Evolutionary conservation across 2,888 invertebrate genomes (phyloP).

Genomic region (Perithous albicinctus): DNA sequence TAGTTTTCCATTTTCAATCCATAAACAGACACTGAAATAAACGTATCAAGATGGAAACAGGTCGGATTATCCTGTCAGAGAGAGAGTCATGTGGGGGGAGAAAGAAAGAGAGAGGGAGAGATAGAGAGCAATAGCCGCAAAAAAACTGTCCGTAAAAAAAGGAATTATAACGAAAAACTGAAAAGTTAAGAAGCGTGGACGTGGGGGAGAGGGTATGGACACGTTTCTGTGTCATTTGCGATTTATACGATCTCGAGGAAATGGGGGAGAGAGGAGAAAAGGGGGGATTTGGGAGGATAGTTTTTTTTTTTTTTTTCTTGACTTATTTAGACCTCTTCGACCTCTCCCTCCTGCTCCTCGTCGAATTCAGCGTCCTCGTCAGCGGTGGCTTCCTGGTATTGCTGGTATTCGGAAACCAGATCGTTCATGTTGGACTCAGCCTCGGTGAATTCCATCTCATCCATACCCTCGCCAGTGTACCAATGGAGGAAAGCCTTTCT

Average conservation of each 20-base stretch:
- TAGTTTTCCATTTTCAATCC: constrained; percentile 19
- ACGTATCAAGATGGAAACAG: constrained; percentile 26
- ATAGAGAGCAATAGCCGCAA: constrained; percentile 59
- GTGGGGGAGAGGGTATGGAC: constrained; percentile 56
- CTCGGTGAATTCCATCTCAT: constrained; percentile 98
- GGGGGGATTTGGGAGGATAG: neutral
- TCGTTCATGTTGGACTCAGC: constrained; percentile 98
- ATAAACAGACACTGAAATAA: constrained; percentile 20
- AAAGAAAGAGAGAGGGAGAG: constrained; percentile 28
- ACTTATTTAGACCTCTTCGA: constrained; percentile 87
- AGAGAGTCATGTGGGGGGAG: constrained; percentile 11
- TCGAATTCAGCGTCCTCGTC: constrained; percentile 94
- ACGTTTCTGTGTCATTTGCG: constrained; percentile 48
- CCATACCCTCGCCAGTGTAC: constrained; percentile 99
- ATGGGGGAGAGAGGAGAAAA: neutral
- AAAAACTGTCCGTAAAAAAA: constrained; percentile 74
- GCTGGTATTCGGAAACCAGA: constrained; percentile 96
- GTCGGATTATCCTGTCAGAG: neutral
- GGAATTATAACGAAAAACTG: constrained; percentile 68
- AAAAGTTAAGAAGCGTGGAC: constrained; percentile 75
- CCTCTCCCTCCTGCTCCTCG: constrained; percentile 90
- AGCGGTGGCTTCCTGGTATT: constrained; percentile 96
- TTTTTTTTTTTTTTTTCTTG: constrained; percentile 49
- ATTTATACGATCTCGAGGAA: constrained; percentile 38
- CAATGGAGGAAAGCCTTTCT: constrained; percentile 99